Evolutionary conservation across 2,113 vertebrate species (phyloP).

Genomic region (Macrotis lagotis): DNA sequence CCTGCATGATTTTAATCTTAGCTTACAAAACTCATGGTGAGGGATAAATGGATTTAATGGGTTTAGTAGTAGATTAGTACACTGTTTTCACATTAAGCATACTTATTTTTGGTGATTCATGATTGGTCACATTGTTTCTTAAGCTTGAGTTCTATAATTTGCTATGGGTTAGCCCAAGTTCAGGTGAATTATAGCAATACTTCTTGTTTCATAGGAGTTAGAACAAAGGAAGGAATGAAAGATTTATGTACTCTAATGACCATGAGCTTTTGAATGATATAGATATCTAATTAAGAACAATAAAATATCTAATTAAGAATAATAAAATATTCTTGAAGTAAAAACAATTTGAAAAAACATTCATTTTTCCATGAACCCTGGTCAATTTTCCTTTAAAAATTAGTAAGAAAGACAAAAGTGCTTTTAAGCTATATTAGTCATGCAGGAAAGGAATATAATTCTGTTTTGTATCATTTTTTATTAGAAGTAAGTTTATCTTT

Average conservation of each 20-base stretch:
- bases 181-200: not conserved
- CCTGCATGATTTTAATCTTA: not conserved
- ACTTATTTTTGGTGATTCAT: not conserved
- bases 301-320: not conserved
- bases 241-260: not conserved
- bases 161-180: not conserved
- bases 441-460: not conserved
- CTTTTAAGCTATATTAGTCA: not conserved
- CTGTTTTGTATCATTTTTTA: not conserved
- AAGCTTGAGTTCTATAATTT: not conserved
- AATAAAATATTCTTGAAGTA: not conserved
- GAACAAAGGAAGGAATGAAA: not conserved
- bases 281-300: conserved; percentile 8
- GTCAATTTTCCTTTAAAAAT: not conserved
- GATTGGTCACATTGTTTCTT: conserved; percentile 11
- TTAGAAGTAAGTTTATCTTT: not conserved
- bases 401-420: not conserved
- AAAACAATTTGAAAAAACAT: not conserved
- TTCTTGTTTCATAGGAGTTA: not conserved
- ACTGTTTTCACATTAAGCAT: conserved; percentile 13
- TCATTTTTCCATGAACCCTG: not conserved
- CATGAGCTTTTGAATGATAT: not conserved
- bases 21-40: conserved; percentile 15
- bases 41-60: not conserved
- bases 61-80: conserved; percentile 2